Percentiles rank a stretch among this genome's conserved stretches.
These are phyloP conservation scores for Aviceda subcristata DNA, from an alignment of 2,113 vertebrate species.

Conservation along the genomic window DNA sequence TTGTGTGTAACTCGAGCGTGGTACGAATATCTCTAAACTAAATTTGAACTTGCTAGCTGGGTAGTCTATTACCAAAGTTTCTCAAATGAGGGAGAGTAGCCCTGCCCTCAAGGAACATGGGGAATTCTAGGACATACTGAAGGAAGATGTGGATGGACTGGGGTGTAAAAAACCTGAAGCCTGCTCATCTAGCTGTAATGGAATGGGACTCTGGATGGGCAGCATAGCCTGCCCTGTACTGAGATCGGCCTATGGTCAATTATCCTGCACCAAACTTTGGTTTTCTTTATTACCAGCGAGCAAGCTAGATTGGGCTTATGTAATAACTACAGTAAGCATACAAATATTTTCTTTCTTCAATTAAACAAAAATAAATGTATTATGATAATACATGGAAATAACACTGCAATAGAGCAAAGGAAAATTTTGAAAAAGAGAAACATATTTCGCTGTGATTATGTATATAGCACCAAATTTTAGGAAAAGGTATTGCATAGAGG, in stretches of 20 bases:
- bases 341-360: background rate
- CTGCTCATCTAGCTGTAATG: background rate
- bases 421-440: background rate
- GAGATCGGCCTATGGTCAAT: background rate
- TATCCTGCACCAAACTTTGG: background rate
- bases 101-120: background rate
- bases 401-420: background rate
- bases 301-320: background rate
- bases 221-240: background rate
- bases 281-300: background rate
- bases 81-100: background rate
- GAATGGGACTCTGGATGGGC: background rate
- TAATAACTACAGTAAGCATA: background rate
- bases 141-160: background rate
- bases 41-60: background rate
- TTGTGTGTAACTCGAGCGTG: accelerated
- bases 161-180: background rate
- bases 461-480: background rate
- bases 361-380: background rate
- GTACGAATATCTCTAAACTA: background rate
- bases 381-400: background rate
- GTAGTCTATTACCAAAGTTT: too few relatives aligned
- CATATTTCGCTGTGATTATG: background rate
- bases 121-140: background rate
- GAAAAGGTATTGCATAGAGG: background rate